phyloP scores from a whole-genome alignment of 2,797 vertebrate species.

The Meda fulgida region DNA sequence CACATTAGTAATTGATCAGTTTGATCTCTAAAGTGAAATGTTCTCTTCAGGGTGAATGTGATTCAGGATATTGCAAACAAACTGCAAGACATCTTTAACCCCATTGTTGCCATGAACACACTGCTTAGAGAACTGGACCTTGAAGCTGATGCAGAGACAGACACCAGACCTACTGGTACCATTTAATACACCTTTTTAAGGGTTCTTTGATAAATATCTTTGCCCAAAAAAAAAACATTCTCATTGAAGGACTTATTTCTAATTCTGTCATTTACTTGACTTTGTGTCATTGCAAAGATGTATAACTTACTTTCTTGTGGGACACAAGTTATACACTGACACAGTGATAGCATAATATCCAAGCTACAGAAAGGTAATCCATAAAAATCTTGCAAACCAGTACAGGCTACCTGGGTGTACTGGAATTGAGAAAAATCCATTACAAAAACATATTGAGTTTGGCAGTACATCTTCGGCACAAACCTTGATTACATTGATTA shows the following conservation, averaged over 20 bases:
- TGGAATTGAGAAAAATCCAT: neutral
- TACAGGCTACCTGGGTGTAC: neutral
- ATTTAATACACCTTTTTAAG: neutral
- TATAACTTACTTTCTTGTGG: neutral
- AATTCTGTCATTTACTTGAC: neutral
- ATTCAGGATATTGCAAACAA: constrained; percentile 91
- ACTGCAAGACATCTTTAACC: constrained; percentile 89
- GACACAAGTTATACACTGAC: no score
- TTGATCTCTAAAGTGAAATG: neutral
- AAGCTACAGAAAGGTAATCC: neutral
- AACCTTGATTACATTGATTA: no score
- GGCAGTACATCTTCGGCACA: neutral
- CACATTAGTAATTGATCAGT: neutral
- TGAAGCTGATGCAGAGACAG: constrained; percentile 83
- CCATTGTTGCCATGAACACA: constrained; percentile 80
- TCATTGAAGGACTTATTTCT: neutral
- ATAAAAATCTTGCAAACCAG: neutral
- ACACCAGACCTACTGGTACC: constrained; percentile 62
- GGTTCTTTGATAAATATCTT: neutral
- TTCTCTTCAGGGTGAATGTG: constrained; percentile 79
- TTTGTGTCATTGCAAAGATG: neutral
- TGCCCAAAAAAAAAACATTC: neutral
- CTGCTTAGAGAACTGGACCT: constrained; percentile 93
- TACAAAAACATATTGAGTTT: neutral
- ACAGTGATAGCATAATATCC: no score